phyloP scores from a whole-genome alignment of 2,797 vertebrate species.

The Sebastes ruberrimus region DNA sequence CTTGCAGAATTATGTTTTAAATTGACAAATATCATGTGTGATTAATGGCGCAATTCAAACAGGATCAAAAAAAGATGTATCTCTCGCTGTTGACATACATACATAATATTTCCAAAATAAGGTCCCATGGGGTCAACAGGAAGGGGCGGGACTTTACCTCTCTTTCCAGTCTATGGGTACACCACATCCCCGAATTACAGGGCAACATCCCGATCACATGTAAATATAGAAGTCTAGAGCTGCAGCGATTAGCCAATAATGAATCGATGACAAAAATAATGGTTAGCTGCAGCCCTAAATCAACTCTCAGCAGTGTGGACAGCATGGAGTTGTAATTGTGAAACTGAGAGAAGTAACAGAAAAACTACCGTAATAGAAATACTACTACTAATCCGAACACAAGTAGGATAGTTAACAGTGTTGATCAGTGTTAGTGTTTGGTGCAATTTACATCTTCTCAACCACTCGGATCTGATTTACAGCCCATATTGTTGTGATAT shows the following conservation, averaged over 20 bases:
- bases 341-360: not conserved
- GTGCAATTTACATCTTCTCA: not conserved
- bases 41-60: too few relatives aligned
- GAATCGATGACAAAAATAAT: not conserved
- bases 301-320: not conserved
- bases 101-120: too few relatives aligned
- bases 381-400: not conserved
- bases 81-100: too few relatives aligned
- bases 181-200: not conserved
- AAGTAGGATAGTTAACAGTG: not conserved
- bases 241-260: not conserved
- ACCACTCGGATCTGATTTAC: not conserved
- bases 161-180: not conserved
- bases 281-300: not conserved
- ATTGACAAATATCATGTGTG: too few relatives aligned
- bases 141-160: not conserved
- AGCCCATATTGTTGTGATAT: not conserved
- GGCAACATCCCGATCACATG: not conserved
- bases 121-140: too few relatives aligned
- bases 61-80: too few relatives aligned
- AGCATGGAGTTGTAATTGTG: not conserved
- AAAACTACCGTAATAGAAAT: not conserved
- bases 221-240: not conserved
- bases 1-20: too few relatives aligned
- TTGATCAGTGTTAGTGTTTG: not conserved